Conservation (phyloP, 2,113 vertebrate species). For the Alces alces region DNA sequence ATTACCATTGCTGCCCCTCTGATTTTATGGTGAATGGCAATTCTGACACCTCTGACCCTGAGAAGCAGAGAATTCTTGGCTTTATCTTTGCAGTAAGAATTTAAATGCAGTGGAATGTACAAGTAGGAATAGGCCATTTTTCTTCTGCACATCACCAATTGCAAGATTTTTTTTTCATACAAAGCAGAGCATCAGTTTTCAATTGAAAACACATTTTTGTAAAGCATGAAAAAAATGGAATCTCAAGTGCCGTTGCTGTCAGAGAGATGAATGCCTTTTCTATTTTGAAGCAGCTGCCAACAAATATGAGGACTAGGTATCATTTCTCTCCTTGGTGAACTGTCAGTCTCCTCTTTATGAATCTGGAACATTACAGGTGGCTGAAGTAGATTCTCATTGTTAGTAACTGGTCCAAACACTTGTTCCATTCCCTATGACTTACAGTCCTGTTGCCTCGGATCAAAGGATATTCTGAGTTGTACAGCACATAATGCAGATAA, state of each 20-base stretch:
- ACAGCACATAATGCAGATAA: neutral
- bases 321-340: constrained; percentile 35
- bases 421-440: neutral
- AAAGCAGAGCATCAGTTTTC: constrained; percentile 43
- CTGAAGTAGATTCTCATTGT: constrained; percentile 1
- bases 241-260: constrained; percentile 48
- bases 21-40: constrained; percentile 23
- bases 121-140: constrained; percentile 20
- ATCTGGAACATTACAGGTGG: neutral
- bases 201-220: constrained; percentile 48
- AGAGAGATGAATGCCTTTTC: constrained; percentile 55
- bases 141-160: constrained; percentile 15
- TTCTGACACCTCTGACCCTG: neutral
- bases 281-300: constrained; percentile 42
- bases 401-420: neutral
- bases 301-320: neutral
- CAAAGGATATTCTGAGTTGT: neutral
- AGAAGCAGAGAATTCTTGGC: constrained; percentile 19
- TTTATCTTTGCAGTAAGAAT: constrained; percentile 51
- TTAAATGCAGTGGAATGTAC: constrained; percentile 35
- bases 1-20: constrained; percentile 17
- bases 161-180: constrained; percentile 46
- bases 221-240: constrained; percentile 46
- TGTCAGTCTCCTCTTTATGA: constrained; percentile 27
- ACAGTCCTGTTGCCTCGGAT: neutral